These are phyloP conservation scores for Cryptocheilus praepositus DNA, from an alignment of 2,888 invertebrate species.

Conservation along the genomic window DNA sequence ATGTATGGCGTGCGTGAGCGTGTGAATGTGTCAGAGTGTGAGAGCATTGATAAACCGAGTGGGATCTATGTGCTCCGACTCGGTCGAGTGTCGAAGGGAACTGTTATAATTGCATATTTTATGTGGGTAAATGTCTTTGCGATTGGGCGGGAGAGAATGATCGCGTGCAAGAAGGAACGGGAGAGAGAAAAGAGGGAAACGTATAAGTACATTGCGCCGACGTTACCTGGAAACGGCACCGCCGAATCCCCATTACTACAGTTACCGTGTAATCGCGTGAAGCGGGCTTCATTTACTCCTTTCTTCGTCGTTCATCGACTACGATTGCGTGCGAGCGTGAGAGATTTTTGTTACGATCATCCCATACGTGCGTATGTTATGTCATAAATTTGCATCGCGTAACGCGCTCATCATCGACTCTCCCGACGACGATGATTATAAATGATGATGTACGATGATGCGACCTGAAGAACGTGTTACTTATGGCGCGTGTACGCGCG, in stretches of 20 bases:
- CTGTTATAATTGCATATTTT: constrained; percentile 40
- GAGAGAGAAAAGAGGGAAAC: constrained; percentile 15
- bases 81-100: constrained; percentile 3
- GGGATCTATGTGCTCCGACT: constrained; percentile 11
- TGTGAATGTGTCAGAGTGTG: constrained; percentile 13
- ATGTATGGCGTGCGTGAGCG: constrained; percentile 5
- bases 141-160: constrained; percentile 21
- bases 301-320: constrained; percentile 5
- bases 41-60: constrained; percentile 12
- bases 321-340: neutral
- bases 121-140: constrained; percentile 15
- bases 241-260: constrained; percentile 35
- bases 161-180: constrained; percentile 22
- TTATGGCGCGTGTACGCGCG: constrained; percentile 3
- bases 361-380: neutral
- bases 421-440: neutral
- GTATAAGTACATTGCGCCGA: constrained; percentile 31
- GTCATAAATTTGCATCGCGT: neutral
- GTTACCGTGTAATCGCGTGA: constrained; percentile 56
- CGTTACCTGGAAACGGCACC: constrained; percentile 42
- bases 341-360: neutral
- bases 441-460: neutral
- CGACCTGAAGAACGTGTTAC: neutral
- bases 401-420: neutral
- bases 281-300: constrained; percentile 51